Base-by-base conservation (phyloP, 2,113 vertebrate species). In the Tonatia bakeri region DNA sequence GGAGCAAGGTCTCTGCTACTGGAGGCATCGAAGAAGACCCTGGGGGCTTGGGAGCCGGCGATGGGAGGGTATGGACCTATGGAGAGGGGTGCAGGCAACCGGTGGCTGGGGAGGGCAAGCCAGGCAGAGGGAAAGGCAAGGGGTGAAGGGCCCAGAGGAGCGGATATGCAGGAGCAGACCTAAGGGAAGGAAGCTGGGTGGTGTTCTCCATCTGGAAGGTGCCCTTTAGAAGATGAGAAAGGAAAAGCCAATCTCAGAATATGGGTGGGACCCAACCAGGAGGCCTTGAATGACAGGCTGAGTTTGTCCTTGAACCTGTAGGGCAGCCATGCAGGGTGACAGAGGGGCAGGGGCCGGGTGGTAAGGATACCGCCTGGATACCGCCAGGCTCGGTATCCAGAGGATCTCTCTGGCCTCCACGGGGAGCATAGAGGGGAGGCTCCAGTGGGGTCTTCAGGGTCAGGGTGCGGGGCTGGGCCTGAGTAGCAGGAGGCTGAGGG, bases 311-410 rank as follows among this genome's bases (percentile, higher is more conserved):
- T 70, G 40, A 19, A 40, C 50, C 65, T 76, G 4, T 4, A 72
- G 52, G 50, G 26, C n/a, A 4, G n/a, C 43, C 14, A 31, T 5
- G 13, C 33, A 76, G 50, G 50, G 50, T 87, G 67, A 43, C 10
- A 22, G 6, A 59, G 54, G 13, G 59, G 59, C 0, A 1, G 2
- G 36, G 47, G 73, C 0, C 0, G 17, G 36, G 40, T 24, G 11
- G n/a, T 12, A 36, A 76, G n/a, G 87, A 80, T n/a, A n/a, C n/a
- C n/a, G n/a, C n/a, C n/a, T n/a, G n/a, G n/a, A n/a, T n/a, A n/a
- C 40, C 11, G 67, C 47, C 33, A 65, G 64, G 56, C 7, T 36
- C 67, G 84, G 45, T 28, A 15, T 67, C 45, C 45, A 22, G 33
- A 96, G 38, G n/a, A 7, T 40, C 50, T n/a, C 31, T 43, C 47